A percentile compares a stretch with the other conserved stretches of the same genome.
Evolutionary conservation across 2,888 invertebrate genomes (phyloP).

Genomic region (Punctoribates punctum): DNA sequence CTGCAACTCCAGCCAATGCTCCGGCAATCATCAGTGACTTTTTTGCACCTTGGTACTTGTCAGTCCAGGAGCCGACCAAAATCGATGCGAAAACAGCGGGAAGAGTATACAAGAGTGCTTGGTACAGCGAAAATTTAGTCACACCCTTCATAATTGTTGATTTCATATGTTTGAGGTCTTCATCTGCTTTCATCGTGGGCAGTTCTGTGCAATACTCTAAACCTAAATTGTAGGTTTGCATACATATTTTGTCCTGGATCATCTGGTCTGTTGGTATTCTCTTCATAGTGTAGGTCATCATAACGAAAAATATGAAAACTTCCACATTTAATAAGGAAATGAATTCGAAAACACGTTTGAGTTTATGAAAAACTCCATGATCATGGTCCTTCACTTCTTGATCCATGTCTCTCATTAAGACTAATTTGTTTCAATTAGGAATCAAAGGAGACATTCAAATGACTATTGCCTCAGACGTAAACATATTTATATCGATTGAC

Average conservation of each 20-base stretch:
- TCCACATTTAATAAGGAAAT: constrained; percentile 14
- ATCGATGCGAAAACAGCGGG: constrained; percentile 5
- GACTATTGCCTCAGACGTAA: no score
- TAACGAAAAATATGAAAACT: background rate
- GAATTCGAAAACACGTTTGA: background rate
- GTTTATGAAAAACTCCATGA: background rate
- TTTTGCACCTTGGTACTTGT: constrained; percentile 31
- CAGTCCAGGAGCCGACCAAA: constrained; percentile 33
- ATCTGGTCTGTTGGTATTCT: constrained; percentile 26
- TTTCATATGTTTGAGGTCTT: constrained; percentile 20
- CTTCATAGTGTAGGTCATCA: background rate
- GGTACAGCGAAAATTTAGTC: background rate
- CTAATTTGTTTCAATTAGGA: no score
- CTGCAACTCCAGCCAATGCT: background rate
- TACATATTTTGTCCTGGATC: constrained; percentile 37
- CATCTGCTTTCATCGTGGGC: background rate
- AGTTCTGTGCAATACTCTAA: constrained; percentile 17
- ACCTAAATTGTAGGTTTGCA: background rate
- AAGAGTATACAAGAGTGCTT: background rate
- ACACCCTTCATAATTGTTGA: background rate
- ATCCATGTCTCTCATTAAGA: no score
- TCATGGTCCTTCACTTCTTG: no score
- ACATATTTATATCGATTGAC: no score
- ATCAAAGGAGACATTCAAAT: no score
- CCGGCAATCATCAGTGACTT: background rate